Conservation (phyloP, 2,888 invertebrate genomes). For the Onchidella celtica region DNA sequence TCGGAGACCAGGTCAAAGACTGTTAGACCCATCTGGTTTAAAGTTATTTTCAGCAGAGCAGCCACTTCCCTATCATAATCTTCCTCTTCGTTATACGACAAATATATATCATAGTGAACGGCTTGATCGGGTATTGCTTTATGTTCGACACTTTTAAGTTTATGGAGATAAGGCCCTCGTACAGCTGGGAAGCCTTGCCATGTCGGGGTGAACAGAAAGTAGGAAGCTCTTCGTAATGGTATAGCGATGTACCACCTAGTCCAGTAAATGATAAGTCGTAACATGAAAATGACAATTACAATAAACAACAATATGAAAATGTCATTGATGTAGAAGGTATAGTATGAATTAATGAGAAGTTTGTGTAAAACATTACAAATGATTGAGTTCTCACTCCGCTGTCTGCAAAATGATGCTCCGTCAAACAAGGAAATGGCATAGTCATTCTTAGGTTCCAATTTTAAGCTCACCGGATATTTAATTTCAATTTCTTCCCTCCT, state of each 20-base stretch:
- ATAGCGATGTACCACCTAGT: background rate
- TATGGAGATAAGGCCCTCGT: background rate
- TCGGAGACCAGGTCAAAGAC: background rate
- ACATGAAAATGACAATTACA: background rate
- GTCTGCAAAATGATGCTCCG: background rate
- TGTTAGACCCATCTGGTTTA: background rate
- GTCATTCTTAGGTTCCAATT: background rate
- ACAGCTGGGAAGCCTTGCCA: background rate
- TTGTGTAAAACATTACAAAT: background rate
- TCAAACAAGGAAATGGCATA: background rate
- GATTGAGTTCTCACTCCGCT: background rate
- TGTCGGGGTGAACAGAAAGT: too few relatives aligned
- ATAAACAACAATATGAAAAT: background rate
- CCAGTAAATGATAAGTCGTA: background rate
- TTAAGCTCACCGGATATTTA: background rate
- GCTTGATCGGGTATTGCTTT: background rate
- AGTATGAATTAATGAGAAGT: background rate
- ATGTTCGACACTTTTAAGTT: background rate
- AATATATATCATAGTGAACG: conserved; percentile 3
- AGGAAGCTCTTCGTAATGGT: background rate
- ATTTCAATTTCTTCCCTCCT: conserved; percentile 7
- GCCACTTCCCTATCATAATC: background rate
- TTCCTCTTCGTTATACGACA: conserved; percentile 18
- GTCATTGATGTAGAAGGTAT: background rate
- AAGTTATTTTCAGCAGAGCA: background rate